Evolutionary conservation across 2,113 vertebrate species (phyloP).

Genomic region (Dicentrarchus labrax): DNA sequence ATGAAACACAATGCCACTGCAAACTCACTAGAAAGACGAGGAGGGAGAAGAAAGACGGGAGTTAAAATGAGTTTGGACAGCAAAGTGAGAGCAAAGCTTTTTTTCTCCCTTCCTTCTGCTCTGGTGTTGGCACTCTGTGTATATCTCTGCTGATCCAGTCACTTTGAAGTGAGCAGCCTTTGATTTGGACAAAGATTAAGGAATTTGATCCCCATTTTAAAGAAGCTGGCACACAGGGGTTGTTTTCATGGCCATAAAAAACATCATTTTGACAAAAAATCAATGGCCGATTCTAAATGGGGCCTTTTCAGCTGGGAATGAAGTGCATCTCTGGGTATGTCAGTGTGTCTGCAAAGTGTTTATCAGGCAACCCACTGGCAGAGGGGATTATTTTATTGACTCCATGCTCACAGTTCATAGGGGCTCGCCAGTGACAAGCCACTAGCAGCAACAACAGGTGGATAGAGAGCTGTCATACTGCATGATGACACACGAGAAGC

Average conservation of each 20-base stretch:
- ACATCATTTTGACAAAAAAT: conserved; percentile 61
- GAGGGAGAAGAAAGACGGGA: conserved; percentile 47
- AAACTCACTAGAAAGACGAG: conserved; percentile 26
- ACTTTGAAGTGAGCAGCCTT: conserved; percentile 67
- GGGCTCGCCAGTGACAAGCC: conserved; percentile 17
- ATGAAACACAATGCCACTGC: conserved; percentile 17
- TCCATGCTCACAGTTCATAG: conserved; percentile 34
- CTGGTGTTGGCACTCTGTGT: conserved; percentile 9
- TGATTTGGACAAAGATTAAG: conserved; percentile 71
- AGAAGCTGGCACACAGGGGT: conserved; percentile 39
- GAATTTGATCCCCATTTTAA: conserved; percentile 54
- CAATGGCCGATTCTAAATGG: conserved; percentile 52
- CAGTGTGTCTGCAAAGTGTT: conserved; percentile 39
- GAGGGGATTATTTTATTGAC: conserved; percentile 58
- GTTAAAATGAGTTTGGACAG: conserved; percentile 63
- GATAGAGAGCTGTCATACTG: conserved; percentile 29
- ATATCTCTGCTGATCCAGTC: conserved; percentile 53
- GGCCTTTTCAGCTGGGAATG: conserved; percentile 21
- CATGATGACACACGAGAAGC: conserved; percentile 41
- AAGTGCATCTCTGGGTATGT: conserved; percentile 37
- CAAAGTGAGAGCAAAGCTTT: conserved; percentile 43
- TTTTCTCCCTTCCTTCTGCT: conserved; percentile 24
- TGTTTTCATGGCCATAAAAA: conserved; percentile 55
- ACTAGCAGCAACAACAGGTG: conserved; percentile 47
- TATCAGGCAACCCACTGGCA: conserved; percentile 40